Evolutionary conservation across 2,797 vertebrate species (phyloP), one percentile per base, ranked within the genome.

Genomic region (Cossypha dichroa): DNA sequence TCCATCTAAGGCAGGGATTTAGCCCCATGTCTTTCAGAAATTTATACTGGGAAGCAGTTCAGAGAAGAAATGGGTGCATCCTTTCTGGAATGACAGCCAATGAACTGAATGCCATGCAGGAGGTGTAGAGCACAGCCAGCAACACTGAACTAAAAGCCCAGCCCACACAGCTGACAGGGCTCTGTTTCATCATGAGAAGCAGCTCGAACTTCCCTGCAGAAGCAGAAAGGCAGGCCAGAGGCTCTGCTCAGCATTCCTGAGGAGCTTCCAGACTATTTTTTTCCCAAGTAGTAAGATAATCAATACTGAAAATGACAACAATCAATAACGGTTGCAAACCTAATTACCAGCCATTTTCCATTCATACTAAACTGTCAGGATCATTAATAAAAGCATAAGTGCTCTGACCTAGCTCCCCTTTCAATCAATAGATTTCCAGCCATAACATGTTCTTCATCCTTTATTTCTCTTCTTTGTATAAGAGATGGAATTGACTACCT

Each of bases 301-400:
- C 34, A 0, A 96, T 93, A 85, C 19, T 43, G 64, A 96, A 96
- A 93, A 94, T 85, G 19, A 91, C 84, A 92, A 92, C 90, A 95
- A 94, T 93, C 92, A 94, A 89, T 89, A 94, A 87, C 0, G 0
- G n/a, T 70, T 93, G 84, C 86, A 95, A 79, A 90, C 52, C 33
- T 74, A 82, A 94, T 95, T 89, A 86, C 59, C 73, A 93, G 86
- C 77, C 56, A 40, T 96, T 83, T 83, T 94, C 80, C 64, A 60
- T 85, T 86, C 88, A 86, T 45, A 75, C 22, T 62, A 58, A 93
- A 48, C 43, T 82, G 77, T 76, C 77, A 88, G 74, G 49, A 85
- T 69, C 77, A 90, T 96, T 95, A 95, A 96, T 92, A 96, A 88
- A 87, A 95, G 63, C 20, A 0, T 76, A 90, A 95, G 52, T 41